Conservation (phyloP, 2,888 invertebrate genomes). For the Hymenopus coronatus region DNA sequence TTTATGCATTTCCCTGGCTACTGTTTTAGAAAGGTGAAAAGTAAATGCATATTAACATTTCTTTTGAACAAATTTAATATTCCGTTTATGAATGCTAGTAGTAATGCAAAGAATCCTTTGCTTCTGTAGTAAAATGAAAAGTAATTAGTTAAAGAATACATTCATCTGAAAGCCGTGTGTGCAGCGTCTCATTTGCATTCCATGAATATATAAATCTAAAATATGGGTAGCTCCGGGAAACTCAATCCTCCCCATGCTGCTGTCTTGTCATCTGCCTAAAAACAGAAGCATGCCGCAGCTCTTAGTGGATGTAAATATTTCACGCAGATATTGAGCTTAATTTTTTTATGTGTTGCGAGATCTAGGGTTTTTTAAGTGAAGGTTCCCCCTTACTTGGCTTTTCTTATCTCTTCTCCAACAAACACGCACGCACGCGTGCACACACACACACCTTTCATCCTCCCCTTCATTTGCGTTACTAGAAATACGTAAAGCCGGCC, state of each 20-base stretch:
- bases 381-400: background rate
- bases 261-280: background rate
- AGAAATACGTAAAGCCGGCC: background rate
- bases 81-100: background rate
- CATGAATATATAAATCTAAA: background rate
- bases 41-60: too few relatives aligned
- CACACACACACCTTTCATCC: background rate
- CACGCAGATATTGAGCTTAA: constrained; percentile 29
- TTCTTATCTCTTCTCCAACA: background rate
- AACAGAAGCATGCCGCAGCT: constrained; percentile 29
- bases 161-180: background rate
- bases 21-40: too few relatives aligned
- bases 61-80: background rate
- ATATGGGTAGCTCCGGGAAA: background rate
- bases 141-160: background rate
- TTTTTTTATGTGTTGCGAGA: constrained; percentile 28
- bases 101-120: background rate
- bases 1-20: too few relatives aligned
- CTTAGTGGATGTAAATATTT: constrained; percentile 29
- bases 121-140: background rate
- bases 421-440: background rate
- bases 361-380: constrained; percentile 1
- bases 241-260: background rate
- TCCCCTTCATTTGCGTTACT: constrained; percentile 8
- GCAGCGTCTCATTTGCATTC: background rate